Conservation (phyloP, 2,888 invertebrate genomes). For the Chrysolina oricalcia region DNA sequence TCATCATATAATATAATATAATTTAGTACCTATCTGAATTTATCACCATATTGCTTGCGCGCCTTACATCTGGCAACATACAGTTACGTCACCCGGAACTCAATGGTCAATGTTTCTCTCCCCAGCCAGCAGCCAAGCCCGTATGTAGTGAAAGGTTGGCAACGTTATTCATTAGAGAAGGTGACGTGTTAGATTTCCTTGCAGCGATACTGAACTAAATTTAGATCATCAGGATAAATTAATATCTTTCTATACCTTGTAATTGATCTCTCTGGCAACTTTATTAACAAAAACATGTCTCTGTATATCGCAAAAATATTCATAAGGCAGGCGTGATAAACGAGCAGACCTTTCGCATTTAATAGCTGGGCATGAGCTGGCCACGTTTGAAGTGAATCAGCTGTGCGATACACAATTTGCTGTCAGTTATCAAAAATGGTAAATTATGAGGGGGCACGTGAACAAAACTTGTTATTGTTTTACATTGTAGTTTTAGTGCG, state of each 20-base stretch:
- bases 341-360: not conserved
- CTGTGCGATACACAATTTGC: not conserved
- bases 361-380: not conserved
- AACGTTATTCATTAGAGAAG: not conserved
- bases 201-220: too few species aligned
- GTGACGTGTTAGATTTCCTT: not conserved
- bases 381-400: not conserved
- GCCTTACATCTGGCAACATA: constrained; percentile 1
- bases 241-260: too few species aligned
- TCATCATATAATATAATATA: not conserved
- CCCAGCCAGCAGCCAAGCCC: not conserved
- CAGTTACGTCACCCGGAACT: not conserved
- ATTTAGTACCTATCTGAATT: not conserved
- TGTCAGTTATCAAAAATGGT: constrained; percentile 12
- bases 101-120: not conserved
- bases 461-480: constrained; percentile 14
- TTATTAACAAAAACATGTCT: not conserved
- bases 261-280: too few species aligned
- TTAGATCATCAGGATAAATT: too few species aligned
- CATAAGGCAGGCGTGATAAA: not conserved
- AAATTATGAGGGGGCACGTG: constrained; percentile 11
- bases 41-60: not conserved
- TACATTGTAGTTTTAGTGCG: constrained; percentile 7
- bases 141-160: not conserved
- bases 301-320: not conserved